phyloP scores from a whole-genome alignment of 2,888 invertebrate genomes.

The Hypercompe scribonia region DNA sequence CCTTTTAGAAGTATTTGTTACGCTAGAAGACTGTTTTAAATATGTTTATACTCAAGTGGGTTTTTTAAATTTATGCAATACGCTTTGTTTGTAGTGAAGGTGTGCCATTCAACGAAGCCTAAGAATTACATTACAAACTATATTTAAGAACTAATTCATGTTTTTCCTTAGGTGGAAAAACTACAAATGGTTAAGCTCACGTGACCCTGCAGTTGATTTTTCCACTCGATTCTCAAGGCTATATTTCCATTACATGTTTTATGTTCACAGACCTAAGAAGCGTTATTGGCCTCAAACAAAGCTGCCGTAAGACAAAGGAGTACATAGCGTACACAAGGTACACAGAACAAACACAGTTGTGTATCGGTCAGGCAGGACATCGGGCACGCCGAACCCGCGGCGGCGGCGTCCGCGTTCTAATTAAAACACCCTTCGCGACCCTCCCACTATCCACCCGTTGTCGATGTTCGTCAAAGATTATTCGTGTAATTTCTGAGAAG shows the following conservation, averaged over 20 bases:
- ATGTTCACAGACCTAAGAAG: slow-evolving; percentile 35
- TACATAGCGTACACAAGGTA: slow-evolving; percentile 44
- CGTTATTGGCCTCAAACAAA: slow-evolving; percentile 50
- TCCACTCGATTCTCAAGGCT: slow-evolving; percentile 19
- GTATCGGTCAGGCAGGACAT: slow-evolving; percentile 58
- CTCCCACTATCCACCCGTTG: slow-evolving; percentile 49
- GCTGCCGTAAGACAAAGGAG: slow-evolving; percentile 51
- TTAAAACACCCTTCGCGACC: slow-evolving; percentile 75
- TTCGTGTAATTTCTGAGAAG: slow-evolving; percentile 48
- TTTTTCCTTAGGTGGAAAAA: neutral
- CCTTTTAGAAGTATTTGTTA: too few species aligned
- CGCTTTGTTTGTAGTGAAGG: too few species aligned
- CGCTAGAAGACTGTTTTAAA: too few species aligned
- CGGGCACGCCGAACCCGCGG: slow-evolving; percentile 68
- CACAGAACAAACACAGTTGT: slow-evolving; percentile 55
- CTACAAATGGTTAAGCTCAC: slow-evolving; percentile 22
- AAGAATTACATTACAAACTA: too few species aligned
- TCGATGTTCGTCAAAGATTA: slow-evolving; percentile 62
- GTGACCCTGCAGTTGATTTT: neutral
- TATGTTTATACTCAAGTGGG: too few species aligned
- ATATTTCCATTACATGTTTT: slow-evolving; percentile 34
- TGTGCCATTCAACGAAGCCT: too few species aligned
- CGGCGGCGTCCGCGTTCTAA: slow-evolving; percentile 80
- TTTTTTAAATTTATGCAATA: too few species aligned
- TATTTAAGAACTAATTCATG: too few species aligned